Base-by-base conservation (phyloP, 1,140 invertebrate species). In the Apis dorsata region DNA sequence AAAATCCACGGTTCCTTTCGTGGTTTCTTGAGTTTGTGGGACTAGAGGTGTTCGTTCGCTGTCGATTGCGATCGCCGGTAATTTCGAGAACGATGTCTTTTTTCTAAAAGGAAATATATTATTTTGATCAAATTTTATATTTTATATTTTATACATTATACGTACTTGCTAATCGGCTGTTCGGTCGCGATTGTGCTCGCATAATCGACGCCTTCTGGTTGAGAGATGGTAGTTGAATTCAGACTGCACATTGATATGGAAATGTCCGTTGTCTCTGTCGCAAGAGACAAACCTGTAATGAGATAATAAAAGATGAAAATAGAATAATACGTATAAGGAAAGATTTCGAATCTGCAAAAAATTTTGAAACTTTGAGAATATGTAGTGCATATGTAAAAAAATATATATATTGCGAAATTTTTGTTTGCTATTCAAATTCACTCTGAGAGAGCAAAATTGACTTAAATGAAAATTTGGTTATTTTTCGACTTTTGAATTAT, bases 241-340 rank as follows among this genome's bases (percentile, higher is more conserved):
- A 95, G 89, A 68, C 95, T 95, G 89, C 94, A 95, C 86, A 95
- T 90, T 57, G 95, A 95, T 89, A 94, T 94, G 57, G 92, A 93
- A 59, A 95, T 93, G 85, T 95, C 95, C 13, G 95, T 95, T 65
- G 95, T 95, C 90, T 95, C 95, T 60, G 94, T 94, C 9, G 91
- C 91, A 73, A 94, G 92, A 60, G 95, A 95, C 44, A 94, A 93
- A 85, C 93, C 95, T 95, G 90, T 53, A 92, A 92, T 28, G 28
- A 55, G 44, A 66, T 28, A n/a, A 78, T 28, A n/a, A 78, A 73
- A 51, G 21, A n/a, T 8, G n/a, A 12, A 15, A 9, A 65, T 65
- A 19, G 15, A 28, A 65, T 28, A 34, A 15, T 13, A 17, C 8
- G n/a, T 63, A 3, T 2, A 34, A 34, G 34, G 3, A 28, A 28